Evolutionary conservation across 2,113 vertebrate genomes (phyloP), one percentile per base, ranked within the genome.

Genomic region (Aegypius monachus): DNA sequence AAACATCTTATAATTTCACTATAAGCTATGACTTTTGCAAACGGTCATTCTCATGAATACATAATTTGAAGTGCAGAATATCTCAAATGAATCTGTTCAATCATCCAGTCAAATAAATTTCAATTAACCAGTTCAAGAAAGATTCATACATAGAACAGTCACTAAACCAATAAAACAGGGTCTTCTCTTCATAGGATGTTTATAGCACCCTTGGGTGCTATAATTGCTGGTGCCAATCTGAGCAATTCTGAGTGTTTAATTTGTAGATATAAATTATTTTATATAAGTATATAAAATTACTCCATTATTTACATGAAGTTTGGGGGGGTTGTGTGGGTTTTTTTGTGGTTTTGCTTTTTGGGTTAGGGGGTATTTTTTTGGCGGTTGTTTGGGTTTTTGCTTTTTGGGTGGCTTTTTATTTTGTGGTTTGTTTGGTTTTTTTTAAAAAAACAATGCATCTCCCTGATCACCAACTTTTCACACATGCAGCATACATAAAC

Each of bases 311-410:
- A 81, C 16, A 32, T 32, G 1, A 19, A 73, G 26, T 7, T 47
- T 4, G 23, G 2, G 18, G 10, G 11, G 2, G 2, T 5, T 43
- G 13, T 31, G 27, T 6, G 50, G 7, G 4, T 1, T 3, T 16
- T 43, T 74, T n/a, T 43, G 21, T 34, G 16, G 6, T 2, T 29
- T 45, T 68, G 18, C 14, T 55, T 82, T 88, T 45, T 36, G 12
- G 12, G 18, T 38, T 47, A 7, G 10, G 16, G 16, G 11, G 1
- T 7, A 36, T 6, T 1, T 45, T 87, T 56, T 36, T n/a, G 25
- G 27, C 34, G 6, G 8, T 31, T 43, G 15, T n/a, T 77, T n/a
- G 31, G 16, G 7, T 0, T 56, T 71, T 71, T 71, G 34, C 2
- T 34, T 72, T 80, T 77, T 27, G 61, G 16, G n/a, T 3, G 1